A percentile compares a stretch with the other conserved stretches of the same genome.
These are phyloP conservation scores for Tetragonula carbonaria DNA, from an alignment of 2,888 invertebrate species.

Conservation along the genomic window DNA sequence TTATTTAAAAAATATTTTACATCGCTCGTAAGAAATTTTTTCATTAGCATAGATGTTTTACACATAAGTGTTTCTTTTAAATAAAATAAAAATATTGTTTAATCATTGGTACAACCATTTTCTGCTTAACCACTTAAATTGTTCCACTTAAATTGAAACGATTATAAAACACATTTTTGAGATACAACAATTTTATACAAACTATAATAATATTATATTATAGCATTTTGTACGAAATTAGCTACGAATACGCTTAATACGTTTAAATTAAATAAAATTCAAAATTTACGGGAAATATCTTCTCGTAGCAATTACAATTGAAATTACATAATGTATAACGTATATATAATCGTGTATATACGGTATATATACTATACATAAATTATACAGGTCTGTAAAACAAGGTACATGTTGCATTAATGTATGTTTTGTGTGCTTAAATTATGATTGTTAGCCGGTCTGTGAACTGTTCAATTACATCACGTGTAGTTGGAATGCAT, in stretches of 20 bases:
- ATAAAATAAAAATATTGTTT: too few species aligned
- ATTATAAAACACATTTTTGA: too few species aligned
- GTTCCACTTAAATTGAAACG: too few species aligned
- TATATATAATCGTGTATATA: background rate
- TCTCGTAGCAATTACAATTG: background rate
- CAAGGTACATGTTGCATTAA: background rate
- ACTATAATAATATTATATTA: too few species aligned
- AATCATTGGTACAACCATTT: too few species aligned
- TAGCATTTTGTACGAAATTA: background rate
- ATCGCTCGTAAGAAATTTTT: background rate
- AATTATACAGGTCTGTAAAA: background rate
- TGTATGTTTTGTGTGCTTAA: constrained; percentile 18
- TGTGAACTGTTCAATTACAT: constrained; percentile 62
- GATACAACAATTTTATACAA: too few species aligned
- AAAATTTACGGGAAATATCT: background rate
- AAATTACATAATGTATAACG: background rate
- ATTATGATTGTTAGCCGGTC: constrained; percentile 48
- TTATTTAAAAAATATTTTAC: background rate
- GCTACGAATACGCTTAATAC: background rate
- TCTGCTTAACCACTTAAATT: too few species aligned
- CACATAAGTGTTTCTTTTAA: background rate
- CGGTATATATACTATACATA: background rate
- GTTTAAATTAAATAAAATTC: background rate
- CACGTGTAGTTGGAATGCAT: constrained; percentile 60
- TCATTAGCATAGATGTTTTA: background rate